Percentiles rank a stretch among this genome's conserved stretches.
Conservation (phyloP, 2,797 vertebrate genomes). For the Iguana delicatissima region DNA sequence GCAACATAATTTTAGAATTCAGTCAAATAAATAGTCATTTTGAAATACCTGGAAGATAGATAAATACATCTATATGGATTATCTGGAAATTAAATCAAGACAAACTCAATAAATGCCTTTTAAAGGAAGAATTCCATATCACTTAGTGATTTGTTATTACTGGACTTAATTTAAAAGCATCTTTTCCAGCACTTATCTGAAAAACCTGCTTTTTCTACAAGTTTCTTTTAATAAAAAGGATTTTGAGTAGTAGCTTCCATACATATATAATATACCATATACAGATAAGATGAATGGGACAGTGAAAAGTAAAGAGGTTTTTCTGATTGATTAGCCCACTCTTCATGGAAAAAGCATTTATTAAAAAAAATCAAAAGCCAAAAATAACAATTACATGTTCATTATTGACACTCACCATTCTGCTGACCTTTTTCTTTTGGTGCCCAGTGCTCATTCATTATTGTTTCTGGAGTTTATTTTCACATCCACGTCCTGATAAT, state of each 20-base stretch:
- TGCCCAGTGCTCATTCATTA: fast-evolving
- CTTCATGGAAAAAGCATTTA: constrained; percentile 31
- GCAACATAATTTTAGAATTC: not conserved
- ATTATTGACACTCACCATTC: constrained; percentile 29
- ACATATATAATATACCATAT: constrained; percentile 49
- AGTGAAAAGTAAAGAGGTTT: constrained; percentile 38
- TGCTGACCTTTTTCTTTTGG: constrained; percentile 12
- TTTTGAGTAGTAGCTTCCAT: constrained; percentile 30
- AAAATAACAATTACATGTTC: constrained; percentile 14
- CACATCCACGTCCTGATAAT: not conserved
- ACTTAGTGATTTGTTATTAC: constrained; percentile 9
- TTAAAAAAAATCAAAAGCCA: constrained; percentile 15
- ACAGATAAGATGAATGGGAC: constrained; percentile 51
- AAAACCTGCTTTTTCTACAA: constrained; percentile 40
- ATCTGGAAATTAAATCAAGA: not conserved
- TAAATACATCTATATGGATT: constrained; percentile 32
- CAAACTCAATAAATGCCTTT: constrained; percentile 22
- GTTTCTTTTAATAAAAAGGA: constrained; percentile 50
- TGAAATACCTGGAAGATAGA: constrained; percentile 1
- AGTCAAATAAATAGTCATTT: constrained; percentile 2
- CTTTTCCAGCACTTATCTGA: constrained; percentile 39
- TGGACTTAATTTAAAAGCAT: constrained; percentile 55
- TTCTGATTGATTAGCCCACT: constrained; percentile 30
- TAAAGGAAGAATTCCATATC: not conserved
- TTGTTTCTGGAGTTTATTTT: constrained; percentile 32